Base-by-base conservation (phyloP, 2,113 vertebrate genomes). In the Ictalurus furcatus region DNA sequence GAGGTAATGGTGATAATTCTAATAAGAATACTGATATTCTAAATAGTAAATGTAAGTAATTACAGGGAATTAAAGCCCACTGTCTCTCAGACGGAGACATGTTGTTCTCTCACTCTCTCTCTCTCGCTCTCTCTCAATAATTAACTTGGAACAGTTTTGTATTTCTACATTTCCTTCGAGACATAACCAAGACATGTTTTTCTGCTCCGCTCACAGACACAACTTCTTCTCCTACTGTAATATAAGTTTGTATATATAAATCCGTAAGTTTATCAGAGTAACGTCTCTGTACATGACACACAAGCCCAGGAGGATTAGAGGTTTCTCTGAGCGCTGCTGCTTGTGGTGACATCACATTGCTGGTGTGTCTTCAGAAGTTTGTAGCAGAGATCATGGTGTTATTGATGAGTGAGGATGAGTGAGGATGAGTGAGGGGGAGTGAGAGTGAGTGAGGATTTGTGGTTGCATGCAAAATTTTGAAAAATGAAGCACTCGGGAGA, bases 271-370 rank as follows among this genome's bases (percentile, higher is more conserved):
- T 80, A 80, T 80, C 78, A 40, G 80, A 83, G 80, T 40, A 56
- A 83, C 28, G 81, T 40, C 86, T 59, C 52, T 37, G 19, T 74
- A 76, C 85, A 73, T 40, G 81, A 84, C 48, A 59, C 52, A 74
- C 69, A 40, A 40, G 85, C 48, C 52, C 48, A 58, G 48, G 48
- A 73, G 67, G 30, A 56, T 86, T 73, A 74, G 48, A 23, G 67
- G 28, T 85, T 73, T 85, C 67, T 56, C 67, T 61, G 30, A 83
- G 56, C 2, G 9, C 56, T 61, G 58, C 54, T 61, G 81, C 30
- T 83, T 83, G 81, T 83, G 81, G 81, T 83, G 81, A 83, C 81
- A 83, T 83, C 81, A 83, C 56, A 63, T 83, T 25, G 19, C 56
- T 83, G 58, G 30, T 83, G 81, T 40, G 56, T 40, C 9, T 48